A percentile compares a stretch with the other conserved stretches of the same genome.
phyloP scores from a whole-genome alignment of 2,888 invertebrate species.

The Axea sp. region DNA sequence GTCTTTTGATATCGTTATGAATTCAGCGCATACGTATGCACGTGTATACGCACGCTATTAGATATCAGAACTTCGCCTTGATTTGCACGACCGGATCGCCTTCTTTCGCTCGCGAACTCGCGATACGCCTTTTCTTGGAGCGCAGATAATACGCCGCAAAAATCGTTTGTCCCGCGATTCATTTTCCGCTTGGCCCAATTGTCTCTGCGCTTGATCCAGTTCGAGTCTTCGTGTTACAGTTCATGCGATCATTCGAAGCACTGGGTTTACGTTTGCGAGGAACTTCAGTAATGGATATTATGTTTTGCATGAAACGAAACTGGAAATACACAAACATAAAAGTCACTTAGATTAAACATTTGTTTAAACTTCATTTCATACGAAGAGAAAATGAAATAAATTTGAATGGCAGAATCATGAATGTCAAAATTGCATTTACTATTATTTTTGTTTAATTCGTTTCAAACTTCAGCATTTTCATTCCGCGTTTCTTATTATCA shows the following conservation, averaged over 20 bases:
- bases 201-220: constrained; percentile 24
- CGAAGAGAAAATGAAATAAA: too few relatives aligned
- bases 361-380: too few relatives aligned
- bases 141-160: constrained; percentile 40
- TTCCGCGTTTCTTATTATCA: too few relatives aligned
- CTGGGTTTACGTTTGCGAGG: neutral
- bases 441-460: too few relatives aligned
- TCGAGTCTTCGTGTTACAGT: neutral
- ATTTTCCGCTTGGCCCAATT: constrained; percentile 46
- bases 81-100: constrained; percentile 48
- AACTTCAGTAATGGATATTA: too few relatives aligned
- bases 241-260: neutral
- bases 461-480: too few relatives aligned
- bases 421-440: too few relatives aligned
- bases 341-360: too few relatives aligned
- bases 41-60: constrained; percentile 2
- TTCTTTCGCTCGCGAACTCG: constrained; percentile 20
- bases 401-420: too few relatives aligned
- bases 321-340: too few relatives aligned
- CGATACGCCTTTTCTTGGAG: constrained; percentile 30
- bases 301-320: too few relatives aligned
- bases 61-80: constrained; percentile 40
- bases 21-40: constrained; percentile 23
- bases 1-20: constrained; percentile 54
- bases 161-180: constrained; percentile 30